These are phyloP conservation scores for Simalia tracyae DNA, from an alignment of 2,797 vertebrate genomes.

Conservation along the genomic window DNA sequence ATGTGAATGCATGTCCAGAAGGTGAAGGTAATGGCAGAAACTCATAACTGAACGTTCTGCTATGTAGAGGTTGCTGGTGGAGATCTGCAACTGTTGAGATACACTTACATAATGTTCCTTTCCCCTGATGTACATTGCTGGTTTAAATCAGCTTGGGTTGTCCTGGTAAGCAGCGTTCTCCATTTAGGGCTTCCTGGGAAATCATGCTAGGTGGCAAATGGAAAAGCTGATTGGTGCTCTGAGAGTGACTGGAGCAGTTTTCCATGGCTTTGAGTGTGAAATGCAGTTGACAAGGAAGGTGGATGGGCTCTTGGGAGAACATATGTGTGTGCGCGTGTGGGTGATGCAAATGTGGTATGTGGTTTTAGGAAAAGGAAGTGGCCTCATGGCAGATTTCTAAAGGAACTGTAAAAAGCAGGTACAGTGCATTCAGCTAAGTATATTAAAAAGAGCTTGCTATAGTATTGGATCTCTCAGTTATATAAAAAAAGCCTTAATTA, in stretches of 20 bases:
- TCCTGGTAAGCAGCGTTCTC: constrained; percentile 57
- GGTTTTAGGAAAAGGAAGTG: not conserved
- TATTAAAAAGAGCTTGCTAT: not conserved
- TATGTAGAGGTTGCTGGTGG: not conserved
- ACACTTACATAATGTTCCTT: constrained; percentile 49
- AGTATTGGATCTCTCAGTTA: not conserved
- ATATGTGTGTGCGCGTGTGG: not conserved
- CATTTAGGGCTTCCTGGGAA: constrained; percentile 63
- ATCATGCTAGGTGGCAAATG: constrained; percentile 69
- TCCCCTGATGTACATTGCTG: constrained; percentile 59
- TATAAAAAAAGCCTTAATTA: not conserved
- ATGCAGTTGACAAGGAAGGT: constrained; percentile 51
- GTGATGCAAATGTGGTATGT: not conserved
- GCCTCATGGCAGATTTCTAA: not conserved
- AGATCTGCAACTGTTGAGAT: no score
- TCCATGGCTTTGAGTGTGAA: constrained; percentile 60
- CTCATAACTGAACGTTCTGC: not conserved
- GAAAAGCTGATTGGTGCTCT: constrained; percentile 65
- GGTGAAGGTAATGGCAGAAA: not conserved
- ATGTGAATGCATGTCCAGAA: not conserved
- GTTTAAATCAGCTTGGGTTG: constrained; percentile 66
- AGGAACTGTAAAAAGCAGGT: not conserved
- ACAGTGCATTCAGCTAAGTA: not conserved
- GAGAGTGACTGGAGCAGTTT: constrained; percentile 37
- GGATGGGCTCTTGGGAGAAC: constrained; percentile 48